These are phyloP conservation scores for Hoplostethus atlanticus DNA, from an alignment of 2,797 vertebrate genomes.

Conservation along the genomic window DNA sequence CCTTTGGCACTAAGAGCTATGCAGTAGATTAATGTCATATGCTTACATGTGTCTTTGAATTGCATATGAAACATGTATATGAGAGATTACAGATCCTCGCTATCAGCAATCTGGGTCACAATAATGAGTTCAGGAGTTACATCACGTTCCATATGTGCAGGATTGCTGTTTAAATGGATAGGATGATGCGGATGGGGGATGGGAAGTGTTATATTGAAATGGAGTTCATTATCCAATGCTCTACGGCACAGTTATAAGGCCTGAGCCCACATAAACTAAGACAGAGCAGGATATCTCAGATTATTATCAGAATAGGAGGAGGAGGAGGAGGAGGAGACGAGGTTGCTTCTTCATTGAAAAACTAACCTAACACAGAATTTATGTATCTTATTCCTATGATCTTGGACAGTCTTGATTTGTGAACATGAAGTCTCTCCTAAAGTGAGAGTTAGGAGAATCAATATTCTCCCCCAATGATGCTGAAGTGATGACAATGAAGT, in stretches of 20 bases:
- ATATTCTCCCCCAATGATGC: no score
- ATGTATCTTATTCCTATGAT: slow-evolving; percentile 8
- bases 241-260: neutral
- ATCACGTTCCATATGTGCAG: slow-evolving; percentile 65
- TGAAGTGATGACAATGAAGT: no score
- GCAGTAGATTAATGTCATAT: neutral
- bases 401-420: neutral
- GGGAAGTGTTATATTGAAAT: neutral
- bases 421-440: no score
- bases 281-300: neutral
- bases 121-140: slow-evolving; percentile 68
- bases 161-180: slow-evolving; percentile 27
- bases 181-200: slow-evolving; percentile 3
- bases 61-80: slow-evolving; percentile 31
- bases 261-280: neutral
- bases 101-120: slow-evolving; percentile 67
- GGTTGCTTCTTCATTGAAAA: neutral
- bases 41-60: neutral
- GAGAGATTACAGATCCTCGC: slow-evolving; percentile 66
- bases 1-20: neutral
- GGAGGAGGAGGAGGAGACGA: neutral
- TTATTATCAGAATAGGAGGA: neutral
- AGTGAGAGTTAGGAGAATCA: no score
- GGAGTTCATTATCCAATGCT: slow-evolving; percentile 9
- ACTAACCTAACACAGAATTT: neutral